These are phyloP conservation scores for Hermetia illucens DNA, from an alignment of 1,140 invertebrate species.

Conservation along the genomic window DNA sequence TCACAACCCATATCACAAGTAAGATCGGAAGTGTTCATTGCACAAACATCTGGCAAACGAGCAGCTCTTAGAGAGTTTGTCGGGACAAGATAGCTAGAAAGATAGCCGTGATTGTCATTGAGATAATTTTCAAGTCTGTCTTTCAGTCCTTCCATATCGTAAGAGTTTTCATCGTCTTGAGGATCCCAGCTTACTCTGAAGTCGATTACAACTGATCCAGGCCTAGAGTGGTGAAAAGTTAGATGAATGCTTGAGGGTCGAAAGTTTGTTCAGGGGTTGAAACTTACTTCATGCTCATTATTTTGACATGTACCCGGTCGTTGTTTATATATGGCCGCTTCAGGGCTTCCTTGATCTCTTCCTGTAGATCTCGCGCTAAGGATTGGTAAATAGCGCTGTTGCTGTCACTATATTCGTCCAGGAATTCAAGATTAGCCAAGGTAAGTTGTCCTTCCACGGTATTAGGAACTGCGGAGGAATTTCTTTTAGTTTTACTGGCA, in stretches of 20 bases:
- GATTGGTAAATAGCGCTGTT: conserved; percentile 46
- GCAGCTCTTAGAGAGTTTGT: conserved; percentile 31
- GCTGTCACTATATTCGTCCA: conserved; percentile 37
- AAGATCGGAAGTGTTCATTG: conserved; percentile 44
- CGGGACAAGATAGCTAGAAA: conserved; percentile 38
- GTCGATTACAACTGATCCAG: conserved; percentile 45
- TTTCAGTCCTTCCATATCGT: conserved; percentile 35
- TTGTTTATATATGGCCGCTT: conserved; percentile 36
- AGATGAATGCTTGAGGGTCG: conserved; percentile 16
- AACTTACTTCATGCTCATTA: conserved; percentile 44
- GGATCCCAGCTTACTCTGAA: conserved; percentile 47
- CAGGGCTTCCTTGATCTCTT: conserved; percentile 39
- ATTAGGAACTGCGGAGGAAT: conserved; percentile 51
- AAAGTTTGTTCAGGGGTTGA: conserved; percentile 5
- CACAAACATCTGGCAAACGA: conserved; percentile 54
- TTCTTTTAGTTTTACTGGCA: too few relatives aligned
- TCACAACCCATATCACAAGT: conserved; percentile 61
- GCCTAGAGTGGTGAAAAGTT: conserved; percentile 32
- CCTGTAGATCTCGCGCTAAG: conserved; percentile 39
- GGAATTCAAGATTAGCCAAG: conserved; percentile 49
- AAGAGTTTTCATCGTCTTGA: conserved; percentile 33
- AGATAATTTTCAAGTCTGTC: conserved; percentile 34
- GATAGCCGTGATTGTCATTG: conserved; percentile 32
- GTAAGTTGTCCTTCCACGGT: conserved; percentile 49
- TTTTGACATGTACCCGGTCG: conserved; percentile 41